Percentiles rank a stretch among this genome's conserved stretches.
Conservation (phyloP, 2,113 vertebrate species). For the Rhabdomys dilectus region DNA sequence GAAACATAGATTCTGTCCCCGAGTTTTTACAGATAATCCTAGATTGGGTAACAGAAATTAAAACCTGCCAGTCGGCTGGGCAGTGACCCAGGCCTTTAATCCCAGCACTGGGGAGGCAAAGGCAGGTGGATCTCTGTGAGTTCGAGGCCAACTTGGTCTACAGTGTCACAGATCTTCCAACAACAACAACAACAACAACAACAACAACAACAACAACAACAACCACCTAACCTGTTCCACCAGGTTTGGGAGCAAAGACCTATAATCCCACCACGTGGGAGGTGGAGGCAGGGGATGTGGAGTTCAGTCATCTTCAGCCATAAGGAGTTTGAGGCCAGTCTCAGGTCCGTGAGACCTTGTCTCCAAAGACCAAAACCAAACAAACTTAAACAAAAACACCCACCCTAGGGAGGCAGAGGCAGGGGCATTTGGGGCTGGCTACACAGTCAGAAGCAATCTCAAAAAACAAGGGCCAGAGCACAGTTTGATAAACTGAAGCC, state of each 20-base stretch:
- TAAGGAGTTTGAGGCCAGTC: neutral
- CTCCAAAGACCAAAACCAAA: neutral
- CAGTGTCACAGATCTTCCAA: neutral
- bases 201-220: neutral
- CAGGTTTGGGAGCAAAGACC: neutral
- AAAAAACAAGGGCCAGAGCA: neutral
- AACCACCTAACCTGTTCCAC: neutral
- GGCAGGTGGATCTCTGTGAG: neutral
- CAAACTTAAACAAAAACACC: neutral
- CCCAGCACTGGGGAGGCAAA: neutral
- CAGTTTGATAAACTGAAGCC: too few relatives aligned
- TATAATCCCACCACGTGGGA: too few relatives aligned
- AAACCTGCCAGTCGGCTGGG: neutral
- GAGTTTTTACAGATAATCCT: neutral
- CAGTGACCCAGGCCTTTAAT: neutral
- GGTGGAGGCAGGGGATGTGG: neutral
- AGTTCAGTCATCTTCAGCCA: neutral
- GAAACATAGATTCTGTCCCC: neutral
- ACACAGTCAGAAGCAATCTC: neutral
- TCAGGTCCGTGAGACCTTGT: neutral
- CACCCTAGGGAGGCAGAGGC: neutral
- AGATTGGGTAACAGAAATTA: neutral
- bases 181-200: neutral
- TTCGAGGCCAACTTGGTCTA: neutral
- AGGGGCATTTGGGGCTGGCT: too few relatives aligned